A percentile compares a stretch with the other conserved stretches of the same genome.
phyloP scores from a whole-genome alignment of 37 sponge, comb jelly and placozoan genomes.

The Ephydatia muelleri region DNA sequence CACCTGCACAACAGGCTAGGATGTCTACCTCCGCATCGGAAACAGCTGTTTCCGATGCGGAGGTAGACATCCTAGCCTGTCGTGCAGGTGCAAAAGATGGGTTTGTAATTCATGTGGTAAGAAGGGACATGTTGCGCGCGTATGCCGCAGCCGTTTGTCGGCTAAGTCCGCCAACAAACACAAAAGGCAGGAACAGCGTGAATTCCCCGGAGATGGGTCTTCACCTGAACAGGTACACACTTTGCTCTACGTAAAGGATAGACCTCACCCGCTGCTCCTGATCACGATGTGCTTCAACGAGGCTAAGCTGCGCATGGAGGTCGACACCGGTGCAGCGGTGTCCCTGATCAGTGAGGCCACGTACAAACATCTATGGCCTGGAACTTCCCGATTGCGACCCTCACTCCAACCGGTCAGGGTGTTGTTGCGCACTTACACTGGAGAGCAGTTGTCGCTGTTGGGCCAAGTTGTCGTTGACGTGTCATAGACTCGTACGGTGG shows the following conservation, averaged over 20 bases:
- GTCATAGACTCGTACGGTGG: no score
- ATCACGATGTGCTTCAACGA: not conserved
- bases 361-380: not conserved
- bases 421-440: not conserved
- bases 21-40: no score
- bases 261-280: not conserved
- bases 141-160: not conserved
- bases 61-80: no score
- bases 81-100: no score
- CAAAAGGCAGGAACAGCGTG: not conserved
- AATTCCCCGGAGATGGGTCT: not conserved
- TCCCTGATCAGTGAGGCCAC: slow-evolving; percentile 10
- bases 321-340: slow-evolving; percentile 14
- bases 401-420: not conserved
- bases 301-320: slow-evolving; percentile 5
- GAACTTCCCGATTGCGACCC: not conserved
- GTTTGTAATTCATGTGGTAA: no score
- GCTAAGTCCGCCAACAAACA: not conserved
- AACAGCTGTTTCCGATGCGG: no score
- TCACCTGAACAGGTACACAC: not conserved
- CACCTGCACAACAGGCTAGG: no score
- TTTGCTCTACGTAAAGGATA: not conserved
- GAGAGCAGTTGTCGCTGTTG: not conserved
- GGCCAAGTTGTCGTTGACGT: slow-evolving; percentile 1
- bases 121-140: no score